Conservation (phyloP, 2,888 invertebrate genomes). For the Cheilosia vernalis region DNA sequence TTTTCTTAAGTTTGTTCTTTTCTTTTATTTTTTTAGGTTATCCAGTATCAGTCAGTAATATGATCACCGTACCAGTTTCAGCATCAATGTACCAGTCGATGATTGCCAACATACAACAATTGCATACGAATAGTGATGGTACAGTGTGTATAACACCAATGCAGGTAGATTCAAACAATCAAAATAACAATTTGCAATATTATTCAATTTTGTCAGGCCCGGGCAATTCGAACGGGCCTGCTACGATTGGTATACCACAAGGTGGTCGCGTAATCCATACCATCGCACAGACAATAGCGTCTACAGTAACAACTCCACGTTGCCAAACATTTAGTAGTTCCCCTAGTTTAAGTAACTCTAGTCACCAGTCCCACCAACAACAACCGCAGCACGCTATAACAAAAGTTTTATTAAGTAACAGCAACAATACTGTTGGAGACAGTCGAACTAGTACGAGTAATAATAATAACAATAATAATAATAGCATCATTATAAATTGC, state of each 20-base stretch:
- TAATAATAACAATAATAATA: conserved; percentile 61
- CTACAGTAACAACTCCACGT: conserved; percentile 76
- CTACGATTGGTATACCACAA: conserved; percentile 37
- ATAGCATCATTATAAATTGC: conserved; percentile 73
- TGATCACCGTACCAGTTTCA: conserved; percentile 97
- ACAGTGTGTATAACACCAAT: conserved; percentile 93
- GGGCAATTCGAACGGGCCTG: conserved; percentile 61
- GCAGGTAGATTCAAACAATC: conserved; percentile 86
- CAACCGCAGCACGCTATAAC: conserved; percentile 75
- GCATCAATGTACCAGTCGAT: conserved; percentile 98
- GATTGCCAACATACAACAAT: conserved; percentile 93
- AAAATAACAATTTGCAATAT: conserved; percentile 76
- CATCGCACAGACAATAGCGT: conserved; percentile 64
- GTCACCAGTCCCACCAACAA: conserved; percentile 76
- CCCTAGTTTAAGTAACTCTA: conserved; percentile 79
- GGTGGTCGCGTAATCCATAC: conserved; percentile 74
- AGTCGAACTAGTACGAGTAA: conserved; percentile 61
- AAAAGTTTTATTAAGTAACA: conserved; percentile 77
- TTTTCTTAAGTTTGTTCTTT: neutral
- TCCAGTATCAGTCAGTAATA: conserved; percentile 94
- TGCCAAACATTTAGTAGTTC: conserved; percentile 79
- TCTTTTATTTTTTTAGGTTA: conserved; percentile 79
- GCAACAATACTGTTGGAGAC: conserved; percentile 77
- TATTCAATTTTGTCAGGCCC: conserved; percentile 67
- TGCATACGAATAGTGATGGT: conserved; percentile 89